Evolutionary conservation across 2,113 vertebrate genomes (phyloP).

Genomic region (Cygnus atratus): DNA sequence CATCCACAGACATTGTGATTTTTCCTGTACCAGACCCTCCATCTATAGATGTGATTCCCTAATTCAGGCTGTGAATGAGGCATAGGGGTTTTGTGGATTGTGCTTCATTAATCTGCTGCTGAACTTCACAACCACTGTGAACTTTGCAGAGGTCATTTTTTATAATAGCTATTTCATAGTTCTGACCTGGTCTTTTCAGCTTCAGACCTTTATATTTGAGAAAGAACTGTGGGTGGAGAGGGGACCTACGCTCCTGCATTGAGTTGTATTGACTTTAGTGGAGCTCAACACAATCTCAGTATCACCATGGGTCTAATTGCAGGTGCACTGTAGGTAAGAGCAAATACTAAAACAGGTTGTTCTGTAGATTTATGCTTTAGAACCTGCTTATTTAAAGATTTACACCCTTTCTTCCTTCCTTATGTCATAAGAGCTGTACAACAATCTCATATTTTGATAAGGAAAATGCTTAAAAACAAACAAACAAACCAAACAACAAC

Average conservation of each 20-base stretch:
- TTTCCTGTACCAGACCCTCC: background rate
- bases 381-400: background rate
- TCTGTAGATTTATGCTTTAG: background rate
- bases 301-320: background rate
- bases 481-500: background rate
- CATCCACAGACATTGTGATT: background rate
- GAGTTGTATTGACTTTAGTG: background rate
- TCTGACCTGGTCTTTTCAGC: background rate
- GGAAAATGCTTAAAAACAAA: background rate
- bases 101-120: background rate
- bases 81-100: background rate
- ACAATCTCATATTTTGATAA: background rate
- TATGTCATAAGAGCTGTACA: background rate
- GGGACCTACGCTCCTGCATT: rapidly evolving
- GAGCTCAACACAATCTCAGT: background rate
- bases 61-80: background rate
- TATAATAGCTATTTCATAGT: background rate
- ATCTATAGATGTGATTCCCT: rapidly evolving
- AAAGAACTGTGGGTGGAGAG: background rate
- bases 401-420: background rate
- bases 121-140: background rate
- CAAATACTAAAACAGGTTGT: background rate
- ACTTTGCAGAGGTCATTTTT: background rate
- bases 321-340: background rate
- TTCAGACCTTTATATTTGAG: background rate